Conservation (phyloP, 1,140 invertebrate species). For the Streblospio benedicti region DNA sequence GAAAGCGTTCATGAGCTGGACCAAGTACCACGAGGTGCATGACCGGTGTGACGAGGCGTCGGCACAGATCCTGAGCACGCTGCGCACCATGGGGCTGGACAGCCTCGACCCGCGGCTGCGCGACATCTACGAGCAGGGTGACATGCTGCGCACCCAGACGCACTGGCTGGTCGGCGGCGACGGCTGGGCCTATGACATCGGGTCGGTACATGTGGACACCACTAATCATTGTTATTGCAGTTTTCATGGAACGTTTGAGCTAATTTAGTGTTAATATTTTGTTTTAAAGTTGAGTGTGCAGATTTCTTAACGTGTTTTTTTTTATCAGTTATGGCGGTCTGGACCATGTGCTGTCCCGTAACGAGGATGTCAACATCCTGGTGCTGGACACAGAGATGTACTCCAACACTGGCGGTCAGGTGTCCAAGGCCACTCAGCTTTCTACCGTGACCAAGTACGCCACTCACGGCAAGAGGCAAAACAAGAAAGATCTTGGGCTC, state of each 20-base stretch:
- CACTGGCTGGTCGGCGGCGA: slow-evolving; percentile 19
- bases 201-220: too few species aligned
- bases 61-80: background rate
- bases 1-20: slow-evolving; percentile 9
- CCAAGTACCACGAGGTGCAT: slow-evolving; percentile 11
- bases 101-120: slow-evolving; percentile 11
- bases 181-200: slow-evolving; percentile 21
- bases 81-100: slow-evolving; percentile 10
- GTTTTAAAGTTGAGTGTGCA: too few species aligned
- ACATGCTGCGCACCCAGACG: slow-evolving; percentile 18
- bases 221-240: too few species aligned
- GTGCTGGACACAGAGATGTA: slow-evolving; percentile 21
- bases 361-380: slow-evolving; percentile 19
- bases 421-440: slow-evolving; percentile 19
- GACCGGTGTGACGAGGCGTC: slow-evolving; percentile 10
- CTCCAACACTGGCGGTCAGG: slow-evolving; percentile 20
- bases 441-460: slow-evolving; percentile 19
- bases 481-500: slow-evolving; percentile 19
- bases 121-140: slow-evolving; percentile 6
- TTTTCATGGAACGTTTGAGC: too few species aligned
- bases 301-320: too few species aligned
- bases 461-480: slow-evolving; percentile 12
- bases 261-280: too few species aligned
- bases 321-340: slow-evolving; percentile 17
- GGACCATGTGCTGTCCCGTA: slow-evolving; percentile 15